These are phyloP conservation scores for Climacteris rufus DNA, from an alignment of 2,113 vertebrate genomes.

Conservation along the genomic window DNA sequence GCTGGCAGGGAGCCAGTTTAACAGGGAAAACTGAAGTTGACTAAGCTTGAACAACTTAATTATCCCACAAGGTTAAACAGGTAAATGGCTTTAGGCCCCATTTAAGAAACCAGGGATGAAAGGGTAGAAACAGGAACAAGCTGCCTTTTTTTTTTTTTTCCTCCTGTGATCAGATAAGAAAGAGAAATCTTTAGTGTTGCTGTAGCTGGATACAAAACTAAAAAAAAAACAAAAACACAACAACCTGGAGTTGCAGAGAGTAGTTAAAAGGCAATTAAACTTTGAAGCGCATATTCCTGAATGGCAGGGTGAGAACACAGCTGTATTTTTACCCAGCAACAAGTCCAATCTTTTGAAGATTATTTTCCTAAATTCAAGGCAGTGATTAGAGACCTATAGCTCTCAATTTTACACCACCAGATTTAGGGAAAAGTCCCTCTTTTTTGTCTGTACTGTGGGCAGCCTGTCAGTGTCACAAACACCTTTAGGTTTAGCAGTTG, in stretches of 20 bases:
- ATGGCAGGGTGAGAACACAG: not conserved
- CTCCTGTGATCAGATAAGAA: slow-evolving; percentile 10
- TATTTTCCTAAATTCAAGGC: not conserved
- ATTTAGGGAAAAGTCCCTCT: not conserved
- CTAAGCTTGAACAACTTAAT: slow-evolving; percentile 1
- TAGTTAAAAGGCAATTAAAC: slow-evolving; percentile 23
- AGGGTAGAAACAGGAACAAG: slow-evolving; percentile 12
- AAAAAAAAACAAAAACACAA: not conserved
- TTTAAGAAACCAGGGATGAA: slow-evolving; percentile 42
- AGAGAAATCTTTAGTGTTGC: not conserved
- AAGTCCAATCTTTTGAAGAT: not conserved
- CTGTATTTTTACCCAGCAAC: not conserved
- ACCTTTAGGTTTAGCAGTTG: not conserved
- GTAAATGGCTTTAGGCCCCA: slow-evolving; percentile 15
- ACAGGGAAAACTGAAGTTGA: not conserved
- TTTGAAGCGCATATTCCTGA: not conserved
- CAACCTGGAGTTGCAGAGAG: not conserved
- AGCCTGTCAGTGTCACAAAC: not conserved
- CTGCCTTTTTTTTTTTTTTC: not conserved
- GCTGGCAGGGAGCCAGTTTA: not conserved
- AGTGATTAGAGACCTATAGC: not conserved
- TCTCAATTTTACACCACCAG: not conserved
- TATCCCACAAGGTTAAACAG: not conserved
- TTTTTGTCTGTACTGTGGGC: not conserved
- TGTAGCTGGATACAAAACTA: not conserved